Evolutionary conservation across 2,113 vertebrate species (phyloP), one percentile per base, ranked within the genome.

Genomic region (Brienomyrus brachyistius): DNA sequence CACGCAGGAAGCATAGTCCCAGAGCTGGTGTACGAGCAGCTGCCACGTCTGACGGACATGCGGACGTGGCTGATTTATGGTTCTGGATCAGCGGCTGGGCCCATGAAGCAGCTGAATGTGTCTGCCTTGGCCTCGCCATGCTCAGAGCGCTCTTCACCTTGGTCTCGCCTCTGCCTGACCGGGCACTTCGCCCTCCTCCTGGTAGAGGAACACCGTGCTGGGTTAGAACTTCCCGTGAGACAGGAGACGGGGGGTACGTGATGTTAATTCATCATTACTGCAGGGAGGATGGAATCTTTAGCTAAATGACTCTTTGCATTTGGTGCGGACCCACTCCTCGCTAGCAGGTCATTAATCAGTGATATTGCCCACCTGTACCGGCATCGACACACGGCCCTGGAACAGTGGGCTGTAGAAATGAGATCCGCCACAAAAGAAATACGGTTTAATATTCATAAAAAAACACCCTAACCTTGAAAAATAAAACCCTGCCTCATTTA

Each of bases 361-460:
- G 92, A 87, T 89, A 89, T 91, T 93, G 92, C 92, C 87, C 77
- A 66, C 84, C 31, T 93, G 74, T 92, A 91, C 92, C 93, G 94
- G 90, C 93, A 93, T 94, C 56, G 54, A 84, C 94, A 95, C 94
- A 95, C 94, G 95, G 94, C 93, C 91, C 94, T 93, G 94, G 92
- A 93, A 92, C 92, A 94, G 93, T 92, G 86, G 88, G 94, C 93
- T 95, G 93, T 94, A 92, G 90, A 91, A 89, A 89, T 90, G 88
- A 89, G 85, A 90, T 89, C 88, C 88, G 48, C 87, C 88, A 88
- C 87, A 62, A 85, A 89, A 84, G 87, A 90, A 88, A 77, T 91
- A 94, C 95, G 95, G 96, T 96, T 96, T 96, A 95, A 96, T 96
- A 96, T 96, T 96, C 95, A 96, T 96, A 96, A 96, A 94, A 96